Conservation (phyloP, 30 jellyfish, hydroid and myxozoan genomes). For the Haliclystus octoradiatus region DNA sequence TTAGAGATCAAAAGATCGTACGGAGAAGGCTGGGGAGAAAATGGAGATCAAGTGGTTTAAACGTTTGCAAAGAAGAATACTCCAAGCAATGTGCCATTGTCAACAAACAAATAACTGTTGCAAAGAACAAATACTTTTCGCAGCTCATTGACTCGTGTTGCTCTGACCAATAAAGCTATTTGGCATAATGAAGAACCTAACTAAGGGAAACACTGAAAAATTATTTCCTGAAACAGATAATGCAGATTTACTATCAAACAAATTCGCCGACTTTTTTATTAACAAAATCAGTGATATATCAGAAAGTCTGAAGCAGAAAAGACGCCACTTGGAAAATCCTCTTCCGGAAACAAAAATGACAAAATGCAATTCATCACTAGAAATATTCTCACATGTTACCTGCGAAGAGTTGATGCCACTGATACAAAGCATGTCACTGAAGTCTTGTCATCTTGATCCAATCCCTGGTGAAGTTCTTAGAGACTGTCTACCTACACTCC, state of each 20-base stretch:
- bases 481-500: too few relatives aligned
- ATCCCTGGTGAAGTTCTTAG: too few relatives aligned
- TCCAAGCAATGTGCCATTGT: constrained; percentile 20
- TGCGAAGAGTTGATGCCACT: too few relatives aligned
- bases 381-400: too few relatives aligned
- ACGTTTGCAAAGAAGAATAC: constrained; percentile 11
- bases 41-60: constrained; percentile 24
- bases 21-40: constrained; percentile 31
- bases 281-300: constrained; percentile 1
- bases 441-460: too few relatives aligned
- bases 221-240: constrained; percentile 8
- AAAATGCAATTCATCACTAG: too few relatives aligned
- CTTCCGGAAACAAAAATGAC: too few relatives aligned
- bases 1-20: constrained; percentile 21
- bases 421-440: too few relatives aligned
- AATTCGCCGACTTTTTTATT: constrained; percentile 17
- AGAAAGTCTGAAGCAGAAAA: neutral
- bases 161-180: constrained; percentile 9
- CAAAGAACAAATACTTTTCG: neutral
- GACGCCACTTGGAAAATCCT: neutral
- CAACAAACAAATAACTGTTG: neutral
- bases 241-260: constrained; percentile 20
- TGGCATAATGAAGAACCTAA: neutral
- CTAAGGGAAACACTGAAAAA: constrained; percentile 12
- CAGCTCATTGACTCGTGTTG: neutral